Evolutionary conservation across 1,140 invertebrate genomes (phyloP).

Genomic region (Battus philenor): DNA sequence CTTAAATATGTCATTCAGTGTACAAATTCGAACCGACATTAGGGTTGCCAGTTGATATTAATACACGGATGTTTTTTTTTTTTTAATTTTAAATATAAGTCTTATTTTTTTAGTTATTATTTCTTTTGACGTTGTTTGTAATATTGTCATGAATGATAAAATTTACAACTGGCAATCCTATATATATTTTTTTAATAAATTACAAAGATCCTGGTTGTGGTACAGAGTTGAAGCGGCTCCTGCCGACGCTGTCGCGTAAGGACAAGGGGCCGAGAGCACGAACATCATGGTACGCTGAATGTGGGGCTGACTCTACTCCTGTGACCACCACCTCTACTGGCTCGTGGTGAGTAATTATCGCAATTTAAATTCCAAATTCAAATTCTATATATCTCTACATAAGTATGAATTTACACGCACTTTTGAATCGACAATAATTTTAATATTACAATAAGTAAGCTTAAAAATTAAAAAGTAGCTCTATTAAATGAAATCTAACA

Average conservation of each 20-base stretch:
- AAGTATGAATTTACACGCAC: not conserved
- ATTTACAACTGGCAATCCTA: too few relatives aligned
- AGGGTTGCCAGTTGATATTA: not conserved
- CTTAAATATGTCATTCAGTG: conserved; percentile 1
- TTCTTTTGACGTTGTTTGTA: too few relatives aligned
- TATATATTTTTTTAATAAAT: not conserved
- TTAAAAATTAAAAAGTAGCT: too few relatives aligned
- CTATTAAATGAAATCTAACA: too few relatives aligned
- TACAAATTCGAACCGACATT: conserved; percentile 2
- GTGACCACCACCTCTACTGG: conserved; percentile 31
- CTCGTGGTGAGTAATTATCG: conserved; percentile 48
- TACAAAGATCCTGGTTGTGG: conserved; percentile 1
- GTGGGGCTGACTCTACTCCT: conserved; percentile 41
- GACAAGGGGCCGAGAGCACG: conserved; percentile 56
- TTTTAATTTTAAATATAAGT: not conserved
- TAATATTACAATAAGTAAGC: too few relatives aligned
- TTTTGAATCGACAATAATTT: too few relatives aligned
- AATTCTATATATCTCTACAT: too few relatives aligned
- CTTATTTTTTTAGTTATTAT: too few relatives aligned
- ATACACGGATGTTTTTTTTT: not conserved
- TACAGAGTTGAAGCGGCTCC: conserved; percentile 58
- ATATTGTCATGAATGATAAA: too few relatives aligned
- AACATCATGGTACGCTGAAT: conserved; percentile 67
- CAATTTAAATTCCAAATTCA: too few relatives aligned
- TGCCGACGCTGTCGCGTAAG: conserved; percentile 63